Conservation (phyloP, 37 sponge, comb jelly and placozoan genomes). For the Bolinopsis microptera region DNA sequence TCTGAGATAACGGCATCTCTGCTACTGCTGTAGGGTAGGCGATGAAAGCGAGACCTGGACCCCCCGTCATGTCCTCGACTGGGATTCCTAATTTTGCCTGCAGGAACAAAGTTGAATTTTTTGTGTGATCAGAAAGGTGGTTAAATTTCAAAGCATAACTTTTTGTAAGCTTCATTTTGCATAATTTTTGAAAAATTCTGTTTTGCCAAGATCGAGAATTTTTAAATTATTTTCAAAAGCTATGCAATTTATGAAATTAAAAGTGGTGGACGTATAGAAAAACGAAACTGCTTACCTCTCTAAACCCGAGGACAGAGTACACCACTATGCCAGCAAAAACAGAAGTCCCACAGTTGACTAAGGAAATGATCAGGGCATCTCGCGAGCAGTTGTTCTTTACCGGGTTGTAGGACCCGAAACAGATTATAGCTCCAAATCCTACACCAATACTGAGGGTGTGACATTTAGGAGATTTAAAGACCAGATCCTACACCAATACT, state of each 20-base stretch:
- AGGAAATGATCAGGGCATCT: constrained; percentile 29
- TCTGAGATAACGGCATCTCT: constrained; percentile 19
- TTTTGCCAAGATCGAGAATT: too few relatives aligned
- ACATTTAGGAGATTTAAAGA: too few relatives aligned
- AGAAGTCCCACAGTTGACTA: constrained; percentile 62
- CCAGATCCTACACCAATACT: too few relatives aligned
- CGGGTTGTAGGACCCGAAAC: constrained; percentile 66
- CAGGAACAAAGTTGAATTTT: too few relatives aligned
- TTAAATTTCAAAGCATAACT: too few relatives aligned
- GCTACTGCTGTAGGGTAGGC: constrained; percentile 56
- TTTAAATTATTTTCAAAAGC: too few relatives aligned
- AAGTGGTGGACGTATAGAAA: too few relatives aligned
- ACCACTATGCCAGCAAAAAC: constrained; percentile 62
- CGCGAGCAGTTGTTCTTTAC: constrained; percentile 47
- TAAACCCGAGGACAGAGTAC: constrained; percentile 63
- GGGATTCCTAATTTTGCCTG: neutral
- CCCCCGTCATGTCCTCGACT: constrained; percentile 1
- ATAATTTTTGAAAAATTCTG: too few relatives aligned
- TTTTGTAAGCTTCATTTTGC: too few relatives aligned
- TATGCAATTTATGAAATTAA: too few relatives aligned
- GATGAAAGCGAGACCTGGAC: constrained; percentile 59
- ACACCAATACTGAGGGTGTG: constrained; percentile 30
- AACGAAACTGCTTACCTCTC: constrained; percentile 62
- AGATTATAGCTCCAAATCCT: constrained; percentile 64
- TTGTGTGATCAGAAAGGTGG: too few relatives aligned